Base-by-base conservation (phyloP, 2,113 vertebrate species). In the Cnemophilus loriae region DNA sequence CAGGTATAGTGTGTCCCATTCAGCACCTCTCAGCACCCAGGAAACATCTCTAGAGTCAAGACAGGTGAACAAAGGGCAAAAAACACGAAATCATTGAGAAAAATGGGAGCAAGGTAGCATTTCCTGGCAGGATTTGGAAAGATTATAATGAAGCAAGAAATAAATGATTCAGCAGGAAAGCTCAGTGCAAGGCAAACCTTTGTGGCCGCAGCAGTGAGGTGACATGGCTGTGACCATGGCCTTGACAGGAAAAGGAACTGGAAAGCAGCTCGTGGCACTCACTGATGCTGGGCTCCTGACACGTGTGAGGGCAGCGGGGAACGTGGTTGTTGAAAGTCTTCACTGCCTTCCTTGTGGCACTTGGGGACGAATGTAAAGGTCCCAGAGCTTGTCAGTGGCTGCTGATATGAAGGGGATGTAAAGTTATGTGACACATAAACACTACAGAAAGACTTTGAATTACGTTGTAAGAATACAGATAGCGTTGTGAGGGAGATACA, bases 41-140 rank as follows among this genome's bases (percentile, higher is more conserved):
- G 21, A 46, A 2, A 4, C 1, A 3, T 37, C 39, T 46, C 50
- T 33, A 46, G 61, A 32, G 33, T 41, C 1, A 0, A 55, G 33
- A 46, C 26, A 32, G 24, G 24, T 28, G 47, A 78, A 46, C 61
- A 44, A 55, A 46, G 27, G 27, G 22, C 50, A 80, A 32, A 46
- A 56, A 9, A 0, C 20, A 20, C 26, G 16, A 56, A 56, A 46
- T 46, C 21, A 3, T 68, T 24, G 13, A 67, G 16, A 46, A 63
- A 63, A 55, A 11, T 22, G 17, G 18, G 39, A 46, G 27, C 33
- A 33, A 53, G 27, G 47, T 57, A 73, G 47, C 11, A 37, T 53
- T 46, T 73, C 27, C 57, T 53, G 27, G 49, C 33, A 46, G 22
- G 33, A 53, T 33, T 37, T 84, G 33, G 17, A 55, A 73, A 18